Conservation (phyloP, 2,797 vertebrate species). For the Chelidonichthys spinosus region DNA sequence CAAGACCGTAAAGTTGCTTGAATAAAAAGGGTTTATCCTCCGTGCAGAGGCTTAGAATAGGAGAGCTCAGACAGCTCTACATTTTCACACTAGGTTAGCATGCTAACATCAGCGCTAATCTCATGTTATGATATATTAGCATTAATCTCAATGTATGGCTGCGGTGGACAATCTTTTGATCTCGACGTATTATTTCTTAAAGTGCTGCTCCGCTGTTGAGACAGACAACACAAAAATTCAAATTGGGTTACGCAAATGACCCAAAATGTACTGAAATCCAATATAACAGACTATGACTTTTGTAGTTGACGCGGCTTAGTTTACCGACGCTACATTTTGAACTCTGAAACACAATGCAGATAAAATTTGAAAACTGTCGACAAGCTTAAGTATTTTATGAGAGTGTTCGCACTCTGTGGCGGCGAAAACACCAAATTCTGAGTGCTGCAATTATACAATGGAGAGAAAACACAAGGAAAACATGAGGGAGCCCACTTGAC, state of each 20-base stretch:
- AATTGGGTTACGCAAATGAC: neutral
- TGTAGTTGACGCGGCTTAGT: neutral
- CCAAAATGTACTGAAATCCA: neutral
- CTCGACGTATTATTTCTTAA: too few species aligned
- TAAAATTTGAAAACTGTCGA: slow-evolving; percentile 4
- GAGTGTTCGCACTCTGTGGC: neutral
- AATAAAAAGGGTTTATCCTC: neutral
- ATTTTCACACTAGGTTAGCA: neutral
- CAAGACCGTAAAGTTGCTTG: neutral
- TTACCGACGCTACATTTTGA: neutral
- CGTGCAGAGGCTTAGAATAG: neutral
- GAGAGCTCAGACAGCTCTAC: neutral
- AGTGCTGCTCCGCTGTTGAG: too few species aligned
- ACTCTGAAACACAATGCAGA: slow-evolving; percentile 4
- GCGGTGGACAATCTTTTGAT: neutral
- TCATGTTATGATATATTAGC: neutral
- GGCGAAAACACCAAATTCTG: slow-evolving; percentile 12
- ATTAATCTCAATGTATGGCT: neutral
- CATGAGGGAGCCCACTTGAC: slow-evolving; percentile 30
- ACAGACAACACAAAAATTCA: neutral
- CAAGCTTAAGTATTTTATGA: slow-evolving; percentile 4
- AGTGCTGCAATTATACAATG: slow-evolving; percentile 32
- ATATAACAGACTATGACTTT: neutral
- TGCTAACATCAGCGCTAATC: neutral
- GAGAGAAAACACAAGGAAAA: slow-evolving; percentile 22